Conservation (phyloP, 2,888 invertebrate species). For the Aspidapion aeneum region DNA sequence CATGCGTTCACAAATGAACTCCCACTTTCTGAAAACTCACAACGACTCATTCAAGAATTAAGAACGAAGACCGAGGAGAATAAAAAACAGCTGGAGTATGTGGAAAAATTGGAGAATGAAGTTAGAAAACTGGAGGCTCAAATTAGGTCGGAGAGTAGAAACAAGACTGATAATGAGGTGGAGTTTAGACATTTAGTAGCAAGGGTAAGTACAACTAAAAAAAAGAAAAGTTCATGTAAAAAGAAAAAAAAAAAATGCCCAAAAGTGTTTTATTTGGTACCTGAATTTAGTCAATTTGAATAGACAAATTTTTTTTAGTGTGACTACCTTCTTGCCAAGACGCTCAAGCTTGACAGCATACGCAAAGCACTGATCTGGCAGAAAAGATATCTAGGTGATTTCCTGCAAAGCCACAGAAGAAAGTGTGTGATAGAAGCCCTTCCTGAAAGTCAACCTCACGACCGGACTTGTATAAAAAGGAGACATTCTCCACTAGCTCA, state of each 20-base stretch:
- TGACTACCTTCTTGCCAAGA: constrained; percentile 62
- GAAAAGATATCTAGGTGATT: constrained; percentile 79
- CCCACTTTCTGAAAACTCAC: constrained; percentile 23
- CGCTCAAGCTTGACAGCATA: constrained; percentile 78
- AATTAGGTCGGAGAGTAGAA: constrained; percentile 47
- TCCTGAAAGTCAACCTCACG: constrained; percentile 22
- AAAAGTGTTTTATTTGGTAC: not conserved
- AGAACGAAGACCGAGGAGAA: constrained; percentile 53
- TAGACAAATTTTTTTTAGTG: too few relatives aligned
- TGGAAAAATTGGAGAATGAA: constrained; percentile 48
- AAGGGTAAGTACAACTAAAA: too few relatives aligned
- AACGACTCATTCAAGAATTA: constrained; percentile 46
- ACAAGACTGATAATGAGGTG: constrained; percentile 30
- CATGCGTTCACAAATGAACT: constrained; percentile 3
- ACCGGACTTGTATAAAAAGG: constrained; percentile 16
- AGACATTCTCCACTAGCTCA: constrained; percentile 18
- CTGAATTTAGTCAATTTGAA: too few relatives aligned
- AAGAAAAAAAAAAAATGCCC: not conserved
- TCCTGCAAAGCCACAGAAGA: constrained; percentile 51
- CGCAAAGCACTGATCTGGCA: constrained; percentile 87
- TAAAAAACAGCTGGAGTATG: constrained; percentile 49
- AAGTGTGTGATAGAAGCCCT: constrained; percentile 27
- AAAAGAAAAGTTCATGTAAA: too few relatives aligned
- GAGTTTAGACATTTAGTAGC: constrained; percentile 41
- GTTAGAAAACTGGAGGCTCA: constrained; percentile 49